These are phyloP conservation scores for Chrysocyon brachyurus DNA, from an alignment of 2,797 vertebrate species.

Conservation along the genomic window DNA sequence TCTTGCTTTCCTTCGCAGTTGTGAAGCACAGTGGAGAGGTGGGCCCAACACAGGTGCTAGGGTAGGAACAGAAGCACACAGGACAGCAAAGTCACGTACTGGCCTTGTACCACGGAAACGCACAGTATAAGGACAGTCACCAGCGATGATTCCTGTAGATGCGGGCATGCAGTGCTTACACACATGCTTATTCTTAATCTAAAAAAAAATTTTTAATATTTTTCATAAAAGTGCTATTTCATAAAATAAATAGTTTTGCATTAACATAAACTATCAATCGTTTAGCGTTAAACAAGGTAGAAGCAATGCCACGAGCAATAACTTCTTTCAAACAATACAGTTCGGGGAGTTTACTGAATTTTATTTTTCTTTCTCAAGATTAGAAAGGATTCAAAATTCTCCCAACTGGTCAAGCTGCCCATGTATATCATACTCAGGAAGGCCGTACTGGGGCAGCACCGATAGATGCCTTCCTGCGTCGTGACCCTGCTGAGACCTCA, in stretches of 20 bases:
- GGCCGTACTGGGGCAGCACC: conserved; percentile 91
- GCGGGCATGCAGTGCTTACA: accelerated
- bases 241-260: not conserved
- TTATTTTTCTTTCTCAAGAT: not conserved
- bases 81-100: not conserved
- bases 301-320: not conserved
- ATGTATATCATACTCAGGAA: accelerated
- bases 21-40: conserved; percentile 91
- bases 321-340: not conserved
- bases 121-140: accelerated
- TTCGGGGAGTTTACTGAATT: not conserved
- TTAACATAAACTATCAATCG: not conserved
- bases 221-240: not conserved
- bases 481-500: conserved; percentile 73
- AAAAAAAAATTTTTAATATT: not conserved
- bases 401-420: accelerated
- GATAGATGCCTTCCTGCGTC: conserved; percentile 83
- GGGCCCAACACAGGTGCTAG: conserved; percentile 88
- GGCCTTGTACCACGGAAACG: accelerated
- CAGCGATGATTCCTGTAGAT: not conserved
- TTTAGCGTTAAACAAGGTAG: not conserved
- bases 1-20: conserved; percentile 85
- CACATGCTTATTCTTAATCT: not conserved
- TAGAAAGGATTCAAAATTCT: not conserved
- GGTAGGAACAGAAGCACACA: conserved; percentile 42